These are phyloP conservation scores for Indri indri DNA, from an alignment of 2,113 vertebrate genomes.

Conservation along the genomic window DNA sequence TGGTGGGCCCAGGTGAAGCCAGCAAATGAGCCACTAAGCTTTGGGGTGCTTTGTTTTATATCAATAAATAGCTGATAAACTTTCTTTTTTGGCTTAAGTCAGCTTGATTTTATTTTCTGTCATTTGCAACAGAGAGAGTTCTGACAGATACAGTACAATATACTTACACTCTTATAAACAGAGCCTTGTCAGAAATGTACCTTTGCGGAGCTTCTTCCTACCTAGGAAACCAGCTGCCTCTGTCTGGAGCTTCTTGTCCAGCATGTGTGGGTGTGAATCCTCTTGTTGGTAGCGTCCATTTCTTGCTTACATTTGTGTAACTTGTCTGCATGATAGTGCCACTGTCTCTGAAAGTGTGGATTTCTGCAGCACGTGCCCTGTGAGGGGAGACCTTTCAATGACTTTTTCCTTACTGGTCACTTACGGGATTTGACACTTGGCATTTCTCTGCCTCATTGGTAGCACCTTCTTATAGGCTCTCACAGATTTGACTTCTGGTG, in stretches of 20 bases:
- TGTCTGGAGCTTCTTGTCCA: background rate
- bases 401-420: background rate
- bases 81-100: constrained; percentile 15
- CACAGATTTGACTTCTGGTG: background rate
- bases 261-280: too few relatives aligned
- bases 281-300: background rate
- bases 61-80: background rate
- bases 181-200: background rate
- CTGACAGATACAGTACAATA: background rate
- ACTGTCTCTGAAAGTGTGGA: background rate
- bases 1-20: background rate
- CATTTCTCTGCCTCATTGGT: background rate
- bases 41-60: background rate
- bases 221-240: background rate
- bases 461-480: background rate
- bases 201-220: background rate
- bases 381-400: background rate
- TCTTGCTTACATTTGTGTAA: background rate
- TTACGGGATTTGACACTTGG: background rate
- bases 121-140: background rate
- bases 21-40: background rate
- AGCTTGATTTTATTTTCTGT: constrained; percentile 28
- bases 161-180: background rate
- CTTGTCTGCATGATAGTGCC: background rate
- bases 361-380: background rate